These are phyloP conservation scores for Caenorhabditis brenneri DNA, from an alignment of 1,140 invertebrate genomes.

Conservation along the genomic window DNA sequence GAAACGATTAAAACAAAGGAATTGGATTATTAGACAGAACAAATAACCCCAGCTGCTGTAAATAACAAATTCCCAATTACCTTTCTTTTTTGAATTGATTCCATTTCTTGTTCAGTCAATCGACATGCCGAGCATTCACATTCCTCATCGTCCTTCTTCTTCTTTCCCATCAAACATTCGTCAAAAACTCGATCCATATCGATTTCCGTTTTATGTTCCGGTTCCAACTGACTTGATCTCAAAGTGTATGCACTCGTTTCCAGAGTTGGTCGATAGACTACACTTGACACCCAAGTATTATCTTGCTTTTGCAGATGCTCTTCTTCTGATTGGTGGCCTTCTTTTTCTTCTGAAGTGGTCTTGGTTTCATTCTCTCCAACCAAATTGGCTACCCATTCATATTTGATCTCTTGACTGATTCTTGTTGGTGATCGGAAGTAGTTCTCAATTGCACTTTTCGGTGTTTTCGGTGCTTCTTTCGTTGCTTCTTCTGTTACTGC, in stretches of 20 bases:
- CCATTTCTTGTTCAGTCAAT: not conserved
- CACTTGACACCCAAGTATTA: slow-evolving; percentile 27
- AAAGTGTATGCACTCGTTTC: slow-evolving; percentile 3
- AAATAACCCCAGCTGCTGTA: not conserved
- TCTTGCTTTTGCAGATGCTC: slow-evolving; percentile 7
- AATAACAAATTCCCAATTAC: not conserved
- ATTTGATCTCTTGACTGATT: slow-evolving; percentile 29
- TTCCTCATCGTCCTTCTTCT: not conserved
- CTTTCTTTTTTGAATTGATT: slow-evolving; percentile 1
- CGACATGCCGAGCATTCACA: slow-evolving; percentile 16
- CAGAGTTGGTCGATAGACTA: slow-evolving; percentile 1
- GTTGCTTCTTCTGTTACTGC: not conserved
- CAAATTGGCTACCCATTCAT: not conserved
- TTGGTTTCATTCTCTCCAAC: not conserved
- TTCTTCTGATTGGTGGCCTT: slow-evolving; percentile 2
- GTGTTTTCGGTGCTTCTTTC: slow-evolving; percentile 16
- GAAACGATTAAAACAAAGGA: not conserved
- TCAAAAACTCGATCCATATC: not conserved
- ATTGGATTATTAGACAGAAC: too few relatives aligned
- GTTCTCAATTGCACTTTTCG: not conserved
- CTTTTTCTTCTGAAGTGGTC: not conserved
- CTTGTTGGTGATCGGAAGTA: slow-evolving; percentile 22
- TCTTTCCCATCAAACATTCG: not conserved
- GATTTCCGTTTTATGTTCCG: not conserved
- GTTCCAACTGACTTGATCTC: not conserved